Evolutionary conservation across 2,797 vertebrate species (phyloP).

Genomic region (Siniperca scherzeri): DNA sequence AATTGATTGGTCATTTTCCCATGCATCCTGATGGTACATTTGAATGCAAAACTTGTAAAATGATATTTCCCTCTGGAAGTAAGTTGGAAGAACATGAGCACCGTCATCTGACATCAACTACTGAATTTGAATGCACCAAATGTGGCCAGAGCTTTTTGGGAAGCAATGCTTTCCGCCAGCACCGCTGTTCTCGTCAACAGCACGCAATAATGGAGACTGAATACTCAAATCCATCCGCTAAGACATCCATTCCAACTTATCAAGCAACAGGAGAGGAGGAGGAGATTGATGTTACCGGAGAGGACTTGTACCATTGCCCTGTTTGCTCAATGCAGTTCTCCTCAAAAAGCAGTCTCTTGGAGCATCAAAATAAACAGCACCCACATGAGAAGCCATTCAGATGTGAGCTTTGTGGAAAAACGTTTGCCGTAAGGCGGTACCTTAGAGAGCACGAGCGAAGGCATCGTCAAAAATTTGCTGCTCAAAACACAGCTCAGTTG

Average conservation of each 20-base stretch:
- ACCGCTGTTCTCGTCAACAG: slow-evolving; percentile 72
- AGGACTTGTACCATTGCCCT: slow-evolving; percentile 81
- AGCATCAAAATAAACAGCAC: slow-evolving; percentile 84
- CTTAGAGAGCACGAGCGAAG: slow-evolving; percentile 78
- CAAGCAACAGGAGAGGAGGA: slow-evolving; percentile 74
- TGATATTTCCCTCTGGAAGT: slow-evolving; percentile 64
- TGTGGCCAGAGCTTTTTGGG: slow-evolving; percentile 81
- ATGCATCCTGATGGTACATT: slow-evolving; percentile 69
- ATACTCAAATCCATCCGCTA: slow-evolving; percentile 28
- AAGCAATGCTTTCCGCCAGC: slow-evolving; percentile 77
- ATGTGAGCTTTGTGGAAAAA: slow-evolving; percentile 82
- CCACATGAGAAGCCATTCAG: slow-evolving; percentile 70
- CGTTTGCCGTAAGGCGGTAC: slow-evolving; percentile 76
- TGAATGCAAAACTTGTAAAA: slow-evolving; percentile 77
- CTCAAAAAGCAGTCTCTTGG: slow-evolving; percentile 79
- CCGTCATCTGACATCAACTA: slow-evolving; percentile 66
- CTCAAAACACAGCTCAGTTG: slow-evolving; percentile 4
- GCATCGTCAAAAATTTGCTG: slow-evolving; percentile 55
- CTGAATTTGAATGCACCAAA: slow-evolving; percentile 81
- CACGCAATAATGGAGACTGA: slow-evolving; percentile 19
- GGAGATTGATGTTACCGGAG: slow-evolving; percentile 84
- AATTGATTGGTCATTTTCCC: slow-evolving; percentile 81
- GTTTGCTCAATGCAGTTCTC: slow-evolving; percentile 80
- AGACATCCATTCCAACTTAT: slow-evolving; percentile 10
- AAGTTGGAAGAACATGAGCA: slow-evolving; percentile 74